Conservation (phyloP, 2,888 invertebrate species). For the Drosophila incognita region DNA sequence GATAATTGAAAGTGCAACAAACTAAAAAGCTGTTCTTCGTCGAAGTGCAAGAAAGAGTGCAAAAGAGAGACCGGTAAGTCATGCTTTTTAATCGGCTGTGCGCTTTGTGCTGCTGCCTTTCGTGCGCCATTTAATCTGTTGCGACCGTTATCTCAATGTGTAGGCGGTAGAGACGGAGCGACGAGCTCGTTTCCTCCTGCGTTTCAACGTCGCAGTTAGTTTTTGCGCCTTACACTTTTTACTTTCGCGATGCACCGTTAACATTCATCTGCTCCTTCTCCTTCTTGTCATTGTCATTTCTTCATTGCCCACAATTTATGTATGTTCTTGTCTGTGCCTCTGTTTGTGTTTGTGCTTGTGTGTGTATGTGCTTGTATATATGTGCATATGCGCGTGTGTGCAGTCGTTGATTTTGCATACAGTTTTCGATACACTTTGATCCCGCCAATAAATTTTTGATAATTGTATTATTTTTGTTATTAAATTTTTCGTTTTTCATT, state of each 20-base stretch:
- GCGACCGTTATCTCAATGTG: conserved; percentile 65
- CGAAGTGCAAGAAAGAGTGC: conserved; percentile 10
- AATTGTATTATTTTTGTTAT: conserved; percentile 74
- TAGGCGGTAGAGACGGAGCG: conserved; percentile 27
- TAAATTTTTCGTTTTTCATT: conserved; percentile 56
- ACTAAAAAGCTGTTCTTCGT: not conserved
- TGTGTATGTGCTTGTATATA: conserved; percentile 9
- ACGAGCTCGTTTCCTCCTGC: conserved; percentile 3
- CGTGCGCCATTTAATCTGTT: conserved; percentile 62
- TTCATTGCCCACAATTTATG: conserved; percentile 10
- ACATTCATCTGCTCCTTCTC: conserved; percentile 20
- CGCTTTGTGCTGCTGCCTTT: conserved; percentile 38
- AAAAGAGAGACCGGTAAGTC: conserved; percentile 66
- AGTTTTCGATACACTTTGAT: conserved; percentile 83
- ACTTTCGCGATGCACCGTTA: conserved; percentile 31
- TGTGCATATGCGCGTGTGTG: conserved; percentile 19
- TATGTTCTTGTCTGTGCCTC: conserved; percentile 11
- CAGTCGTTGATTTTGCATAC: conserved; percentile 56
- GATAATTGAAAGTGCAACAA: not conserved
- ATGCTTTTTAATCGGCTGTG: conserved; percentile 48
- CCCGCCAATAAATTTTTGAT: conserved; percentile 75
- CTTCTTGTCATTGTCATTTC: conserved; percentile 18
- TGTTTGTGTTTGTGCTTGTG: not conserved
- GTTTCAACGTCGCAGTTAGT: conserved; percentile 59
- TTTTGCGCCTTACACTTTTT: conserved; percentile 44